A percentile compares a stretch with the other conserved stretches of the same genome.
Evolutionary conservation across 2,888 invertebrate genomes (phyloP).

Genomic region (Chironomus tentans): DNA sequence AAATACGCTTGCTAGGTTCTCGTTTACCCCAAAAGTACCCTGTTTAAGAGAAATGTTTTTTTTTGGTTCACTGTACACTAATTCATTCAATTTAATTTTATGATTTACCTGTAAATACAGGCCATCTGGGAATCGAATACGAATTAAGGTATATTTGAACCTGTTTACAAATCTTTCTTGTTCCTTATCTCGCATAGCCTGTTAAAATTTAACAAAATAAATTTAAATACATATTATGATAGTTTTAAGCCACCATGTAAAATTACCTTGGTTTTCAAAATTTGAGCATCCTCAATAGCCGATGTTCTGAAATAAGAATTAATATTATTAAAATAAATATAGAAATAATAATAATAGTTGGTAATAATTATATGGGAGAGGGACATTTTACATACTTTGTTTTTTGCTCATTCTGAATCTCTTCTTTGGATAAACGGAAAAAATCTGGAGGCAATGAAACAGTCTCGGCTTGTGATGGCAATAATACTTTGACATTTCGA

Average conservation of each 20-base stretch:
- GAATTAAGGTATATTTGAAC: slow-evolving; percentile 76
- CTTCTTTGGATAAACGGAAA: slow-evolving; percentile 70
- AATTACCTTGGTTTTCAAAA: slow-evolving; percentile 74
- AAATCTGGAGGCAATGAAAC: slow-evolving; percentile 74
- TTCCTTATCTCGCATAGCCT: slow-evolving; percentile 82
- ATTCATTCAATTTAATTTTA: not conserved
- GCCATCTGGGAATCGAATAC: slow-evolving; percentile 83
- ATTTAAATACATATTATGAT: not conserved
- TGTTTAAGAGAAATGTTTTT: slow-evolving; percentile 37
- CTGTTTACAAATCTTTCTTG: slow-evolving; percentile 68
- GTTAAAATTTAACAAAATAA: not conserved
- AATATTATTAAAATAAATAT: too few relatives aligned
- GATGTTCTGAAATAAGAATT: slow-evolving; percentile 50
- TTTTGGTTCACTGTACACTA: too few relatives aligned
- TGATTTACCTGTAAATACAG: slow-evolving; percentile 40
- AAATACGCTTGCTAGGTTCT: slow-evolving; percentile 62
- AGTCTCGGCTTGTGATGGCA: slow-evolving; percentile 63
- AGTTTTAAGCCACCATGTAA: not conserved
- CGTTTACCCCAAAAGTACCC: slow-evolving; percentile 83
- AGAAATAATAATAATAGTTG: slow-evolving; percentile 23
- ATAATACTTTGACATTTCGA: slow-evolving; percentile 49
- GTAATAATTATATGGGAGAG: not conserved
- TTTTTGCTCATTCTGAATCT: slow-evolving; percentile 74
- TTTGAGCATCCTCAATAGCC: slow-evolving; percentile 67
- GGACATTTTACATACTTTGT: slow-evolving; percentile 53